Conservation (phyloP, 2,888 invertebrate species). For the Scaptomyza polygonia region DNA sequence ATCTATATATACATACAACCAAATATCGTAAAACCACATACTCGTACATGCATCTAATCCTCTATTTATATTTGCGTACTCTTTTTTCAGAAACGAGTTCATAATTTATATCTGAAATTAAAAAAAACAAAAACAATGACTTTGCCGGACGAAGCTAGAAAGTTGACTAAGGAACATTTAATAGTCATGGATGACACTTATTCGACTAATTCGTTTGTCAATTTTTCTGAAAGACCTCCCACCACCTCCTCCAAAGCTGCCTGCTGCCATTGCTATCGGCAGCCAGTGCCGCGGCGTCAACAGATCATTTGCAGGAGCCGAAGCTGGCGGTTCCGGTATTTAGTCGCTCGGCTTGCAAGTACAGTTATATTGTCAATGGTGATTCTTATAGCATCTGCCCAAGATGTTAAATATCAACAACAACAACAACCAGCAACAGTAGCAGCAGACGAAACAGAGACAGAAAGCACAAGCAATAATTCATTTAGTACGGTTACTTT, state of each 20-base stretch:
- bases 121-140: slow-evolving; percentile 18
- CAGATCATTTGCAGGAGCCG: slow-evolving; percentile 2
- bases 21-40: too few species aligned
- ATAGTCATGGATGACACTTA: not conserved
- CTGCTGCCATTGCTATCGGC: slow-evolving; percentile 10
- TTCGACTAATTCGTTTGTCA: not conserved
- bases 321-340: slow-evolving; percentile 10
- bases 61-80: not conserved
- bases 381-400: slow-evolving; percentile 35
- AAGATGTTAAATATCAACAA: slow-evolving; percentile 23
- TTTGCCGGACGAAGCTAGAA: slow-evolving; percentile 4
- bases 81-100: not conserved
- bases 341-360: slow-evolving; percentile 27
- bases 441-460: not conserved
- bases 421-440: slow-evolving; percentile 1
- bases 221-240: not conserved
- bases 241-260: not conserved
- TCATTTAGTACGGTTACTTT: not conserved
- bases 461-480: slow-evolving; percentile 1
- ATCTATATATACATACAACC: not conserved
- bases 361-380: slow-evolving; percentile 29
- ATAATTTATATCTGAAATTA: not conserved
- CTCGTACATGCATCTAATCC: too few species aligned
- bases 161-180: slow-evolving; percentile 4
- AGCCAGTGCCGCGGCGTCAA: slow-evolving; percentile 2